Conservation (phyloP, 2,888 invertebrate species). For the Phyto melanocephala region DNA sequence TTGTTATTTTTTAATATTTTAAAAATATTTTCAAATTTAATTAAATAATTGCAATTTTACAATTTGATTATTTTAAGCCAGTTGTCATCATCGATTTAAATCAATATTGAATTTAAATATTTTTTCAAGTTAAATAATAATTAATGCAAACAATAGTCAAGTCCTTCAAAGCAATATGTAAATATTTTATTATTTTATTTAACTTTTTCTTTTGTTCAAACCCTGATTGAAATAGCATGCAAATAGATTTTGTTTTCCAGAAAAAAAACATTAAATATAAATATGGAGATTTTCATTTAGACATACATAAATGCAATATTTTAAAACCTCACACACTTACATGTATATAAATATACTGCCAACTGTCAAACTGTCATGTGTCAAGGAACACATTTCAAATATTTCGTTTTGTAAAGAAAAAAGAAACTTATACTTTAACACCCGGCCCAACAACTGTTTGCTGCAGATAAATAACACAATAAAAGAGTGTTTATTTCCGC, state of each 20-base stretch:
- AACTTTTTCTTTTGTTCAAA: background rate
- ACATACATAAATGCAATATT: too few relatives aligned
- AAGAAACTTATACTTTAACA: background rate
- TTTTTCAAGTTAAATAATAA: background rate
- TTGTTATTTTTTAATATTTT: too few relatives aligned
- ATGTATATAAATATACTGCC: background rate
- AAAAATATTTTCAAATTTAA: too few relatives aligned
- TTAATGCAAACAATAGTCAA: background rate
- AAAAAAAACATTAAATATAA: background rate
- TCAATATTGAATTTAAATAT: background rate
- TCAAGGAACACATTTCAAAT: conserved; percentile 32
- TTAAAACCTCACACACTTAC: background rate
- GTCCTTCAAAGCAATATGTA: background rate
- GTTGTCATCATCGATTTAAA: too few relatives aligned
- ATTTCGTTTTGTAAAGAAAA: conserved; percentile 1
- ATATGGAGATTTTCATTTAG: conserved; percentile 13
- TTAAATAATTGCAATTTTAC: too few relatives aligned
- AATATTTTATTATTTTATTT: background rate
- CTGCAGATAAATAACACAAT: conserved; percentile 38
- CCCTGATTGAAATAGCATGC: conserved; percentile 4
- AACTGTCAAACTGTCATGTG: conserved; percentile 58
- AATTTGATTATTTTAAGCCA: too few relatives aligned
- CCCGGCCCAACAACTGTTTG: conserved; percentile 24
- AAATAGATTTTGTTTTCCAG: conserved; percentile 4
- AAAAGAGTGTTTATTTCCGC: conserved; percentile 38